Conservation (phyloP, 2,113 vertebrate genomes). For the Rousettus leschenaultii region DNA sequence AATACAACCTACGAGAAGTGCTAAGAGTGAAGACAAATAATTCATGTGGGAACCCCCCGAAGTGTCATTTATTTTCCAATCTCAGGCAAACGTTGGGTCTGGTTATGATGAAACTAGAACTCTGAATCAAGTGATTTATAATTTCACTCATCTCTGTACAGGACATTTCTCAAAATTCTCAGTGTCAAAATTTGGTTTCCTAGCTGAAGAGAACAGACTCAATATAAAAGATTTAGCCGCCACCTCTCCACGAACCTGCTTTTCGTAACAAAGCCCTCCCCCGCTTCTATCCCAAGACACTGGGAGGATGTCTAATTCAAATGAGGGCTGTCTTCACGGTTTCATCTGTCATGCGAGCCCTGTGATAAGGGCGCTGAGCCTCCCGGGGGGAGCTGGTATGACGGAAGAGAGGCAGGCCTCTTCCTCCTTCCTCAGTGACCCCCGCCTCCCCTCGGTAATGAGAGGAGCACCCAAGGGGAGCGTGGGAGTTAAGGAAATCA, state of each 20-base stretch:
- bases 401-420: background rate
- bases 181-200: background rate
- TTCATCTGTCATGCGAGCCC: background rate
- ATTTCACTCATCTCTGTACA: background rate
- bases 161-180: background rate
- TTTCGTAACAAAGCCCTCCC: constrained; percentile 2
- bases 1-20: background rate
- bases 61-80: background rate
- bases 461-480: background rate
- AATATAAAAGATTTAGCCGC: fast-evolving
- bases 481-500: background rate
- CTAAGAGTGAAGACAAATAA: background rate
- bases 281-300: background rate
- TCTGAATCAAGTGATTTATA: background rate
- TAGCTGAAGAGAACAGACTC: background rate
- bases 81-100: background rate
- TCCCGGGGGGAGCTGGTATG: background rate
- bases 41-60: background rate
- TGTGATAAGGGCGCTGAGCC: background rate
- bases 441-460: background rate
- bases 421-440: background rate
- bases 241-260: background rate
- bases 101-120: background rate
- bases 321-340: background rate
- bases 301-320: background rate